phyloP scores from a whole-genome alignment of 2,797 vertebrate species.

The Gambelia wislizenii region DNA sequence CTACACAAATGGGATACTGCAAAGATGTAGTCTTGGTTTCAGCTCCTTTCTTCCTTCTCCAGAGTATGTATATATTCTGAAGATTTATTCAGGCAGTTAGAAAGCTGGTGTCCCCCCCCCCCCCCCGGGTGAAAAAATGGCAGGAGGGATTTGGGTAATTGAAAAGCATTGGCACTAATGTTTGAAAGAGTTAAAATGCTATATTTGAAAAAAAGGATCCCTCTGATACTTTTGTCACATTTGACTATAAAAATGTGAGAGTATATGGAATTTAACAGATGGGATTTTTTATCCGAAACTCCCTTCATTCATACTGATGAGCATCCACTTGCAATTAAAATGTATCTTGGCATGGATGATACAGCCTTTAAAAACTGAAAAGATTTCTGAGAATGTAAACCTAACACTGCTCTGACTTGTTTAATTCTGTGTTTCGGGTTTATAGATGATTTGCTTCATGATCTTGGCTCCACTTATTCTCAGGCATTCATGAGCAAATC shows the following conservation, averaged over 20 bases:
- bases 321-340: constrained; percentile 39
- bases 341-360: constrained; percentile 40
- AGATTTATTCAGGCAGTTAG: neutral
- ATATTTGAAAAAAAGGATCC: neutral
- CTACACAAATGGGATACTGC: neutral
- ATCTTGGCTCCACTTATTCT: constrained; percentile 16
- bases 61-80: neutral
- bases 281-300: constrained; percentile 40
- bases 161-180: neutral
- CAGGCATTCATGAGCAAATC: constrained; percentile 31
- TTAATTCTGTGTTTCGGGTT: neutral
- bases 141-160: neutral
- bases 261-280: constrained; percentile 22
- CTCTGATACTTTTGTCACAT: constrained; percentile 6
- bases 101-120: neutral
- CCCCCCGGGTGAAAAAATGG: neutral
- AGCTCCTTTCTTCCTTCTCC: neutral
- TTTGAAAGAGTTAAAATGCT: constrained; percentile 20
- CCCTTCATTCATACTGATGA: constrained; percentile 53
- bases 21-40: neutral
- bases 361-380: constrained; percentile 26
- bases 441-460: neutral
- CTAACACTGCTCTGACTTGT: constrained; percentile 32
- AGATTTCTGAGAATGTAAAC: constrained; percentile 13
- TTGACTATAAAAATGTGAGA: constrained; percentile 32